Evolutionary conservation across 1,140 invertebrate genomes (phyloP).

Genomic region (Tigriopus japonicus): DNA sequence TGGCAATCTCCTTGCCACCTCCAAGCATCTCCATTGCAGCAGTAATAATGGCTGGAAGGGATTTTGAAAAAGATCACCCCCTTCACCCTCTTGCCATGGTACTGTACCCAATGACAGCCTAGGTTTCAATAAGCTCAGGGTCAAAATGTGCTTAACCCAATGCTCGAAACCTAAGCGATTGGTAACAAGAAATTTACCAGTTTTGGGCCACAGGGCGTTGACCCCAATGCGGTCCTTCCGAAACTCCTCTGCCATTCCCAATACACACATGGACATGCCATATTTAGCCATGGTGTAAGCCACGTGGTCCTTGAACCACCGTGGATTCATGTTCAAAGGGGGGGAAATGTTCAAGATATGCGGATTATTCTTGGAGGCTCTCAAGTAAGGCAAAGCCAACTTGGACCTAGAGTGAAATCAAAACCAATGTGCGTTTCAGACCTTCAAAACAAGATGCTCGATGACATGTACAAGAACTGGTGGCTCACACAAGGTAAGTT

Average conservation of each 20-base stretch:
- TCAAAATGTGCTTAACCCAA: too few relatives aligned
- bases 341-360: slow-evolving; percentile 93
- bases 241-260: slow-evolving; percentile 80
- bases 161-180: not conserved
- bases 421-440: not conserved
- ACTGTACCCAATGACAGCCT: too few relatives aligned
- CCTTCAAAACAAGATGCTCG: not conserved
- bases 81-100: too few relatives aligned
- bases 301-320: slow-evolving; percentile 83
- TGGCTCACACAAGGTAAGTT: slow-evolving; percentile 66
- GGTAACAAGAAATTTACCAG: slow-evolving; percentile 37
- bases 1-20: slow-evolving; percentile 29
- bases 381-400: slow-evolving; percentile 68
- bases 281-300: slow-evolving; percentile 98
- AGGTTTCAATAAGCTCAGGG: too few relatives aligned
- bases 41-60: slow-evolving; percentile 59
- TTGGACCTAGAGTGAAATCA: slow-evolving; percentile 51
- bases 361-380: slow-evolving; percentile 48
- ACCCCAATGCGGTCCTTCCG: slow-evolving; percentile 72
- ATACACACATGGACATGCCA: slow-evolving; percentile 95
- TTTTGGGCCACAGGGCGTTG: slow-evolving; percentile 91
- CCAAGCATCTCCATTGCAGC: slow-evolving; percentile 90
- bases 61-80: too few relatives aligned
- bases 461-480: too few relatives aligned
- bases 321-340: slow-evolving; percentile 66